These are phyloP conservation scores for Idaea biselata DNA, from an alignment of 2,888 invertebrate species.

Conservation along the genomic window DNA sequence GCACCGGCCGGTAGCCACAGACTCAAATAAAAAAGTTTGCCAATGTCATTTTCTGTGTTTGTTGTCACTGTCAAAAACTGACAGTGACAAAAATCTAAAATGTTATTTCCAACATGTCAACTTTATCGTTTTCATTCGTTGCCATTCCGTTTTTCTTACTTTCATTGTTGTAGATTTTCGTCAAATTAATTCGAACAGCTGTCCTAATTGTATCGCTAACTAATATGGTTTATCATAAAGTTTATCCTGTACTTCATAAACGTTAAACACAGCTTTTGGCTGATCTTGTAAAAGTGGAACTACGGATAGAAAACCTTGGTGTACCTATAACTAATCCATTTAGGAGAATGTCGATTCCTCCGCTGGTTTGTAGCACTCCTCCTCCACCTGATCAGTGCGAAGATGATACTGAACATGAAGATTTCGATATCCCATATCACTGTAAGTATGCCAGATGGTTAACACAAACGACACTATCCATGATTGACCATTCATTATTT, in stretches of 20 bases:
- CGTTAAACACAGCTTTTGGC: background rate
- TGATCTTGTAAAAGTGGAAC: constrained; percentile 24
- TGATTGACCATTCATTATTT: background rate
- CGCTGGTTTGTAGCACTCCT: constrained; percentile 84
- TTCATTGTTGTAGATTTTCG: constrained; percentile 54
- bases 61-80: constrained; percentile 2
- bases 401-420: constrained; percentile 81
- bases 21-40: background rate
- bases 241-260: background rate
- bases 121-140: constrained; percentile 7
- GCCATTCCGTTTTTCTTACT: constrained; percentile 16
- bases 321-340: constrained; percentile 22
- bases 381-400: constrained; percentile 84
- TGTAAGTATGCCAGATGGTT: constrained; percentile 48
- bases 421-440: constrained; percentile 69
- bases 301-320: constrained; percentile 33
- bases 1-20: constrained; percentile 2
- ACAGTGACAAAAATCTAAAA: constrained; percentile 6
- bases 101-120: constrained; percentile 8
- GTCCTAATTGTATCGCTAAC: constrained; percentile 43
- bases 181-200: constrained; percentile 67
- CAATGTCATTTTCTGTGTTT: background rate
- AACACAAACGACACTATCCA: background rate
- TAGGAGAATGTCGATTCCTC: constrained; percentile 82
- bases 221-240: background rate